Evolutionary conservation across 2,113 vertebrate genomes (phyloP), one percentile per base, ranked within the genome.

Genomic region (Gallinago media): DNA sequence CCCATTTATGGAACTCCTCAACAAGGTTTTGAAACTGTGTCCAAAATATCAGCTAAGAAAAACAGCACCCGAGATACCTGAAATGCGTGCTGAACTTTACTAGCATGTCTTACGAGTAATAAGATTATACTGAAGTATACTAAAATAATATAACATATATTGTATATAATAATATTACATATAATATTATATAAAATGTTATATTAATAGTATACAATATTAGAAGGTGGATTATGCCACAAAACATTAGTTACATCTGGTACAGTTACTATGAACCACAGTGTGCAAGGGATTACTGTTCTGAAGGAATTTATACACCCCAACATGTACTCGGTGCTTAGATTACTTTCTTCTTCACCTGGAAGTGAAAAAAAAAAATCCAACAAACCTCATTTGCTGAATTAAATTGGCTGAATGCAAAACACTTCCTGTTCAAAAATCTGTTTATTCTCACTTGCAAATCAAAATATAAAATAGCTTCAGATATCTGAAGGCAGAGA

Each of bases 1-100:
- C 40, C 50, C 54, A 68, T 54, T 65, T 74, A 68, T 44, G 15
- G 34, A 78, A 65, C 55, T 56, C 27, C 4, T 82, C 66, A 71
- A 54, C 44, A 27, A 94, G 50, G 58, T 78, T 85, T 86, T 87
- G 83, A 93, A 98, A 94, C 68, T 31, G 62, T n/a, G 36, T 82
- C 63, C 56, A 89, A 84, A 78, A 75, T 58, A 91, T 1, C 27
- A 74, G 40, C 52, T 44, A 77, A 67, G 81, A 87, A 74, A 87
- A 94, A 19, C 56, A 77, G 56, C 5, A 29, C 32, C 89, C 27
- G 20, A 2, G 4, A 80, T 26, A 50, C 19, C 89, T 49, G 40
- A 85, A 68, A 65, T 1, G 8, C 21, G 63, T 34, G 44, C 31
- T 91, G 55, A 78, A 15, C 34, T 87, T 92, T 34, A 40, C n/a